Conservation (phyloP, 1,140 invertebrate species). For the Daktulosphaira vitifoliae region DNA sequence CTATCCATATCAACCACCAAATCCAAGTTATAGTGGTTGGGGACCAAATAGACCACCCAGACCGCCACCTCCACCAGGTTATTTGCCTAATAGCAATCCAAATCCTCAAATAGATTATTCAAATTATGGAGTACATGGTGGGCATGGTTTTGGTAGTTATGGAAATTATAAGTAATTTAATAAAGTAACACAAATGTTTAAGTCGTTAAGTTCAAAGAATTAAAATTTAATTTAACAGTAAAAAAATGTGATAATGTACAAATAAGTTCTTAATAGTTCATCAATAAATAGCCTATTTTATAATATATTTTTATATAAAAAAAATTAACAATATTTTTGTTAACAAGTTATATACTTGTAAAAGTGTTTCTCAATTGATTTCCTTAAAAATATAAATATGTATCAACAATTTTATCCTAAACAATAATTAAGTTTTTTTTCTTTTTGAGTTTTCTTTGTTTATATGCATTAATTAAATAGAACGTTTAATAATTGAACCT, state of each 20-base stretch:
- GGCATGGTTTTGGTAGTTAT: constrained; percentile 8
- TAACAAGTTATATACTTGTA: neutral
- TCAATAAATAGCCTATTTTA: neutral
- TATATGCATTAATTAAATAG: too few species aligned
- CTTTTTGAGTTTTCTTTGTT: too few species aligned
- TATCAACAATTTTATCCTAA: too few species aligned
- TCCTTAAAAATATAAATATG: too few species aligned
- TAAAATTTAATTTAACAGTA: constrained; percentile 31
- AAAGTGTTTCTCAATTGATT: constrained; percentile 27
- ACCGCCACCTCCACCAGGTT: neutral
- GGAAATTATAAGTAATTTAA: neutral
- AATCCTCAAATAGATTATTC: neutral
- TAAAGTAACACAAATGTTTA: neutral
- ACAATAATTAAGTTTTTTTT: too few species aligned
- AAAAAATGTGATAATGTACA: constrained; percentile 31
- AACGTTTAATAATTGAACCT: too few species aligned
- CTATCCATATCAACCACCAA: neutral
- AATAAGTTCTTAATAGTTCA: constrained; percentile 17
- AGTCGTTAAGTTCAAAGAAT: constrained; percentile 22
- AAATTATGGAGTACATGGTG: neutral
- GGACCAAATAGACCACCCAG: neutral
- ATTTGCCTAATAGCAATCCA: neutral
- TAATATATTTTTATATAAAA: constrained; percentile 9
- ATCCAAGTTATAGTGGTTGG: neutral
- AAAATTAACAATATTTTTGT: constrained; percentile 13